Conservation (phyloP, 2,113 vertebrate genomes). For the Ascaphus truei region DNA sequence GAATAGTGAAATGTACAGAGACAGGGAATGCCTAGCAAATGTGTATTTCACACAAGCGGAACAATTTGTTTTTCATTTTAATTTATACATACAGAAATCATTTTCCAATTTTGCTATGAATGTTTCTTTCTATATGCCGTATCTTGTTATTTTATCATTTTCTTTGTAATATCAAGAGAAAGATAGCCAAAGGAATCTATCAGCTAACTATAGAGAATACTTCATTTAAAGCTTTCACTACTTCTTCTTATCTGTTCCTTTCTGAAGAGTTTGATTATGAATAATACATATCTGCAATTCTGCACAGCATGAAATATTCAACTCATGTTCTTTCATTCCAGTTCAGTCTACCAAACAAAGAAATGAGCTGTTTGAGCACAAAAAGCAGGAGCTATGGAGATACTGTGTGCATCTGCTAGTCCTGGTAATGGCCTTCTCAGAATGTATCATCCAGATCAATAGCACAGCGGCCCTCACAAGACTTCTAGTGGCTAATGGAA, state of each 20-base stretch:
- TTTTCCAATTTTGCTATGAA: background rate
- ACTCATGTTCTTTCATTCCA: constrained; percentile 45
- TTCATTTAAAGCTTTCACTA: constrained; percentile 51
- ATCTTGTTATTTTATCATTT: constrained; percentile 33
- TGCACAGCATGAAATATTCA: constrained; percentile 60
- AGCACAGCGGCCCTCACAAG: background rate
- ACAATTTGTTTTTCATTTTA: background rate
- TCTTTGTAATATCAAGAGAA: constrained; percentile 32
- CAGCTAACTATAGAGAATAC: constrained; percentile 51
- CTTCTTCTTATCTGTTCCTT: constrained; percentile 51
- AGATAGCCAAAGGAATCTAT: constrained; percentile 32
- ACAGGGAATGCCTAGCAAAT: too few species aligned
- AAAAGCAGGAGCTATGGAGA: background rate
- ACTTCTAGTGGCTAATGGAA: background rate
- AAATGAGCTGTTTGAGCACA: constrained; percentile 38
- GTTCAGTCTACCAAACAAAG: constrained; percentile 45
- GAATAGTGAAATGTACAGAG: too few species aligned
- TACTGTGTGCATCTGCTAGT: constrained; percentile 5
- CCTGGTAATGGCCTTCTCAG: constrained; percentile 3
- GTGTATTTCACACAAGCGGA: too few species aligned
- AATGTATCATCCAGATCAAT: constrained; percentile 20
- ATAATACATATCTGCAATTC: constrained; percentile 61
- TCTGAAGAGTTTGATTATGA: constrained; percentile 58
- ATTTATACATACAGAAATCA: background rate
- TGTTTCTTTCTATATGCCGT: constrained; percentile 1